phyloP scores from a whole-genome alignment of 2,888 invertebrate species.

The Resseliella maxima region DNA sequence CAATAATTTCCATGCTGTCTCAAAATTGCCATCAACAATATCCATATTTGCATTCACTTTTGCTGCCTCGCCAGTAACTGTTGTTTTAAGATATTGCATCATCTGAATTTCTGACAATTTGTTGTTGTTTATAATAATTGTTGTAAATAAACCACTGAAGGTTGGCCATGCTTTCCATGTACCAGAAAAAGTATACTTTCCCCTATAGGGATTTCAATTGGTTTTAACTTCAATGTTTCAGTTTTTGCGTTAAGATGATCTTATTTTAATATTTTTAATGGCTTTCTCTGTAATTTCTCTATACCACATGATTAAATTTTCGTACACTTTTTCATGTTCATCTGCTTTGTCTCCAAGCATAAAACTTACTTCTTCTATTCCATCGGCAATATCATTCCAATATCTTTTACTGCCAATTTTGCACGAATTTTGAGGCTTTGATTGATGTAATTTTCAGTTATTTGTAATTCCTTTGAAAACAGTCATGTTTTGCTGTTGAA shows the following conservation, averaged over 20 bases:
- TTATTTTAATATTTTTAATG: too few relatives aligned
- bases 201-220: not conserved
- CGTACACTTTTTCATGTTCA: not conserved
- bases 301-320: not conserved
- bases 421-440: not conserved
- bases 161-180: not conserved
- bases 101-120: not conserved
- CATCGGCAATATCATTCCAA: not conserved
- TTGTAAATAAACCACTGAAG: not conserved
- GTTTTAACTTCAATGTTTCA: not conserved
- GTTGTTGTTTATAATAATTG: not conserved
- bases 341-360: not conserved
- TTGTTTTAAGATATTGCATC: slow-evolving; percentile 9
- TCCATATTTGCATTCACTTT: not conserved
- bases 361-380: not conserved
- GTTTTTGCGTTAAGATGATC: not conserved
- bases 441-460: not conserved
- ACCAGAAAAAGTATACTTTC: not conserved
- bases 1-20: not conserved
- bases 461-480: not conserved
- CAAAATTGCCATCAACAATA: not conserved
- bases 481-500: not conserved
- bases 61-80: not conserved
- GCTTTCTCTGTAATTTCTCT: not conserved
- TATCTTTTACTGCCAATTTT: not conserved